phyloP scores from a whole-genome alignment of 2,797 vertebrate genomes.

The Acrossocheilus fasciatus region DNA sequence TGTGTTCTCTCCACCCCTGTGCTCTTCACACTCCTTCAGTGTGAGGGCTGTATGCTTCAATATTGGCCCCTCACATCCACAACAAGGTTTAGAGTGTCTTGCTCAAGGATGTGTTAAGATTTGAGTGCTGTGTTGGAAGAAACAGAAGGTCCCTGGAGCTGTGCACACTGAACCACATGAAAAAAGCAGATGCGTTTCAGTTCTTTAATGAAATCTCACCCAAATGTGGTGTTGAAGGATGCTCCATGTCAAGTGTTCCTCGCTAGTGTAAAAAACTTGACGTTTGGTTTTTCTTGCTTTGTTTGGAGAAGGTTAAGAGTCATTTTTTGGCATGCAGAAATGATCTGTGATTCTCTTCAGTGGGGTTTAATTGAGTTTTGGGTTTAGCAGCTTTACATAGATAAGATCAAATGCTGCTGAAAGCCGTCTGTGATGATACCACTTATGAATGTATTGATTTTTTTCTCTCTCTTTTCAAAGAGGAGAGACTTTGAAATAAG shows the following conservation, averaged over 20 bases:
- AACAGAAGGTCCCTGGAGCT: slow-evolving; percentile 40
- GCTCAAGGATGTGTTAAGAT: slow-evolving; percentile 52
- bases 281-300: slow-evolving; percentile 19
- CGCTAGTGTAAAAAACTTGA: slow-evolving; percentile 6
- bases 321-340: slow-evolving; percentile 23
- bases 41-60: slow-evolving; percentile 38
- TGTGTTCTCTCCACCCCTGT: slow-evolving; percentile 16
- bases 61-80: slow-evolving; percentile 42
- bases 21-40: slow-evolving; percentile 26
- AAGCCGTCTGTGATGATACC: slow-evolving; percentile 20
- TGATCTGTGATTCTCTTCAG: slow-evolving; percentile 38
- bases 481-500: slow-evolving; percentile 25
- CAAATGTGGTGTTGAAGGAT: slow-evolving; percentile 42
- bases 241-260: slow-evolving; percentile 37
- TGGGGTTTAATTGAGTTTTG: slow-evolving; percentile 45
- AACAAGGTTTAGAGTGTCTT: slow-evolving; percentile 47
- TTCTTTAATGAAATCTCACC: slow-evolving; percentile 46
- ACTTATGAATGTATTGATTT: slow-evolving; percentile 33
- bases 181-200: slow-evolving; percentile 43
- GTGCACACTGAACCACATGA: slow-evolving; percentile 30
- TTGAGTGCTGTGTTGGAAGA: slow-evolving; percentile 53
- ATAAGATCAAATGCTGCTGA: slow-evolving; percentile 44
- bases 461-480: neutral
- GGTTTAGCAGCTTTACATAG: slow-evolving; percentile 45
- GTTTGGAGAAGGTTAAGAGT: slow-evolving; percentile 19